Evolutionary conservation across 2,113 vertebrate species (phyloP).

Genomic region (Coreoperca whiteheadi): DNA sequence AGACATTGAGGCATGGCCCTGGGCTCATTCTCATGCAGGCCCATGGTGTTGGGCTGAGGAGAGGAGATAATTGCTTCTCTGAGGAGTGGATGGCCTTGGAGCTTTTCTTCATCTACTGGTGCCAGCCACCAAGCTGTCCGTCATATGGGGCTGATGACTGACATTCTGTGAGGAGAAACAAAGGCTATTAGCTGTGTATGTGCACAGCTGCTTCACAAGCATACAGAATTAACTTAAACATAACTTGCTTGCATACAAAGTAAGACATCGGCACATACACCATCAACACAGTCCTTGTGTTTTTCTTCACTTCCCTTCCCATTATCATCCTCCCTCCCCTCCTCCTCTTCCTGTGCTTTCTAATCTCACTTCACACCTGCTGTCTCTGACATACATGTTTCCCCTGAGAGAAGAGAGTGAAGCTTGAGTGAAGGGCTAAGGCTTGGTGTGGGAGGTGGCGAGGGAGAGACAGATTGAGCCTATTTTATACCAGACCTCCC

Average conservation of each 20-base stretch:
- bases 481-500: conserved; percentile 71
- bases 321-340: conserved; percentile 58
- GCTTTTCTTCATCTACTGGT: conserved; percentile 68
- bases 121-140: conserved; percentile 78
- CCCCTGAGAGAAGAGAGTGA: conserved; percentile 65
- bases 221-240: conserved; percentile 67
- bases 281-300: conserved; percentile 57
- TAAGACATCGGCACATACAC: conserved; percentile 38
- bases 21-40: conserved; percentile 79
- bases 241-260: conserved; percentile 64
- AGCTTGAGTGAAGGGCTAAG: conserved; percentile 70
- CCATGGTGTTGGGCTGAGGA: conserved; percentile 74
- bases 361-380: conserved; percentile 84
- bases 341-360: conserved; percentile 68
- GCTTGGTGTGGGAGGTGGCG: conserved; percentile 71
- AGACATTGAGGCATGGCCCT: conserved; percentile 67
- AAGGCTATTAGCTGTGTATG: conserved; percentile 71
- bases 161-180: conserved; percentile 74
- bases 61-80: conserved; percentile 80
- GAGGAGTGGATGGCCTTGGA: conserved; percentile 77
- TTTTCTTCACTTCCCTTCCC: conserved; percentile 57
- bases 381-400: conserved; percentile 76
- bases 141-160: conserved; percentile 66
- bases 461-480: conserved; percentile 69
- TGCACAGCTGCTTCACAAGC: conserved; percentile 70